Conservation (phyloP, 2,113 vertebrate species). For the Chelonoidis abingdonii region DNA sequence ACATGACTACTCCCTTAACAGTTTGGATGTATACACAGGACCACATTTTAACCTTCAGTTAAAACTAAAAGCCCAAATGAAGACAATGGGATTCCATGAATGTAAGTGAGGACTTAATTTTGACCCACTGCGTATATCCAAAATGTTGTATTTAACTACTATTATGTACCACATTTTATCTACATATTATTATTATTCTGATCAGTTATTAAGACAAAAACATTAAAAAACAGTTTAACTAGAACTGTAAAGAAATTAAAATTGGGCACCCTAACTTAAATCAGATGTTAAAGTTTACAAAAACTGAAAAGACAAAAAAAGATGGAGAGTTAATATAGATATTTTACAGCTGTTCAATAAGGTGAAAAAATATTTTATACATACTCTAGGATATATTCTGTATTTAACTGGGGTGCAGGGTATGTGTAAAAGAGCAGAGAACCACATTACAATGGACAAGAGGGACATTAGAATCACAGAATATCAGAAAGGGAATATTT, state of each 20-base stretch:
- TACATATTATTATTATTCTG: neutral
- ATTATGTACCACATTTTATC: neutral
- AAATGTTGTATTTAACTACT: neutral
- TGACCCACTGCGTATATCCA: fast-evolving
- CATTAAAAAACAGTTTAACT: neutral
- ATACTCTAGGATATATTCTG: neutral
- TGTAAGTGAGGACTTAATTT: neutral
- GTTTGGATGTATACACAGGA: neutral
- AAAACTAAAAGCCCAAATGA: neutral
- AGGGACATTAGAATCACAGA: neutral
- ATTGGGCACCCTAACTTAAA: fast-evolving
- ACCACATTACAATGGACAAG: neutral
- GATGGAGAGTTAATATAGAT: neutral
- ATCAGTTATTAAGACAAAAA: neutral
- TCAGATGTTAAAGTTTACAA: neutral
- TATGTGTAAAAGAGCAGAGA: neutral
- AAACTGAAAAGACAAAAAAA: neutral
- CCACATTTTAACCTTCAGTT: neutral
- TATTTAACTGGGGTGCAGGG: neutral
- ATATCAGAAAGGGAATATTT: neutral
- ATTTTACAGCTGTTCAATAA: neutral
- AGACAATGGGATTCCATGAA: fast-evolving
- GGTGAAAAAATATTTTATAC: neutral
- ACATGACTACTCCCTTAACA: neutral
- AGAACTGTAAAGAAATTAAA: neutral